These are phyloP conservation scores for Ceratosolen solmsi DNA, from an alignment of 1,140 invertebrate species.

Conservation along the genomic window DNA sequence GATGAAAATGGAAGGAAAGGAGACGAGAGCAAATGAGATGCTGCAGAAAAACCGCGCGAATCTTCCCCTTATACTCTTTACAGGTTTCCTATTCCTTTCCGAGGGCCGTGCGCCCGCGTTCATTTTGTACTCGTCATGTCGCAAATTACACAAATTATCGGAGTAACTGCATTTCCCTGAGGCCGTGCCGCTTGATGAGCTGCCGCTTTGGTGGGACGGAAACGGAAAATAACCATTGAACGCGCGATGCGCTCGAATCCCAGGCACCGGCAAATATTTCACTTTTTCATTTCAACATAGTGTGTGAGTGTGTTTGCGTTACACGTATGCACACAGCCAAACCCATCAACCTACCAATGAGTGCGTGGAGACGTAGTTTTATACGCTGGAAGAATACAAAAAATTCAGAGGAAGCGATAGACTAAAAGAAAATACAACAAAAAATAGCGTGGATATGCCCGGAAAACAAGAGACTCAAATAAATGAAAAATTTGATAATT, in stretches of 20 bases:
- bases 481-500: conserved; percentile 38
- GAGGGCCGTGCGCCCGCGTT: no score
- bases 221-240: conserved; percentile 31
- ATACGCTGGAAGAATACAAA: conserved; percentile 1
- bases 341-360: no score
- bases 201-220: not conserved
- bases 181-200: not conserved
- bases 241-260: conserved; percentile 15
- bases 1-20: no score
- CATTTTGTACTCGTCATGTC: no score
- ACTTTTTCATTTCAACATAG: conserved; percentile 41
- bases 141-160: no score
- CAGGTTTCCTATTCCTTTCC: no score
- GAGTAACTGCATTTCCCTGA: no score
- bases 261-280: conserved; percentile 23
- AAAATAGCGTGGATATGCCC: conserved; percentile 1
- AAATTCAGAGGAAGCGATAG: not conserved
- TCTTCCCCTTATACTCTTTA: no score
- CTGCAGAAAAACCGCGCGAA: no score
- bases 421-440: not conserved
- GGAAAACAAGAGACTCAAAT: conserved; percentile 23
- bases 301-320: no score
- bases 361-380: not conserved
- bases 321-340: not conserved
- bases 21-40: no score